phyloP scores from a whole-genome alignment of 2,888 invertebrate species.

The Rhaphigaster nebulosa region DNA sequence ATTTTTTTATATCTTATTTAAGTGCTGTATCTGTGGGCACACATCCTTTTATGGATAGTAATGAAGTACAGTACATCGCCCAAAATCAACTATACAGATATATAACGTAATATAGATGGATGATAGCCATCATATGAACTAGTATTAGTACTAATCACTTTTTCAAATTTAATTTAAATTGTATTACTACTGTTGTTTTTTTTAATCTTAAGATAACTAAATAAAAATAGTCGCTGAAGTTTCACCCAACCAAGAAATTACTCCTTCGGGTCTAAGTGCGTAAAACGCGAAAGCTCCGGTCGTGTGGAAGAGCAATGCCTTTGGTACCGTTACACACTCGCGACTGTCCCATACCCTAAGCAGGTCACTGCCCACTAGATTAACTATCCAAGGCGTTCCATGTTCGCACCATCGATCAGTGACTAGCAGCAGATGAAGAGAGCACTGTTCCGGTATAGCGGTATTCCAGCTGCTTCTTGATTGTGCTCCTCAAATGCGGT shows the following conservation, averaged over 20 bases:
- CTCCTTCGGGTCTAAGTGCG: background rate
- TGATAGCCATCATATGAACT: too few relatives aligned
- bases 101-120: too few relatives aligned
- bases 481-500: background rate
- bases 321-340: background rate
- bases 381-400: conserved; percentile 4
- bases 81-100: too few relatives aligned
- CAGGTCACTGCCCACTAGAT: conserved; percentile 35
- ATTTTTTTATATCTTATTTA: too few relatives aligned
- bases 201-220: too few relatives aligned
- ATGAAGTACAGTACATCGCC: too few relatives aligned
- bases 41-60: too few relatives aligned
- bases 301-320: background rate
- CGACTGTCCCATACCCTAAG: conserved; percentile 24
- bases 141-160: too few relatives aligned
- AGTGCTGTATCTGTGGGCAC: too few relatives aligned
- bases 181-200: background rate
- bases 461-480: background rate
- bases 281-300: background rate
- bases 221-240: background rate
- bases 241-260: too few relatives aligned
- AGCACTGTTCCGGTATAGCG: conserved; percentile 32
- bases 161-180: too few relatives aligned
- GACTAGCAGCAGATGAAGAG: background rate
- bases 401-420: conserved; percentile 29